A percentile compares a stretch with the other conserved stretches of the same genome.
phyloP scores from a whole-genome alignment of 2,888 invertebrate species.

The Galerucella pusilla region DNA sequence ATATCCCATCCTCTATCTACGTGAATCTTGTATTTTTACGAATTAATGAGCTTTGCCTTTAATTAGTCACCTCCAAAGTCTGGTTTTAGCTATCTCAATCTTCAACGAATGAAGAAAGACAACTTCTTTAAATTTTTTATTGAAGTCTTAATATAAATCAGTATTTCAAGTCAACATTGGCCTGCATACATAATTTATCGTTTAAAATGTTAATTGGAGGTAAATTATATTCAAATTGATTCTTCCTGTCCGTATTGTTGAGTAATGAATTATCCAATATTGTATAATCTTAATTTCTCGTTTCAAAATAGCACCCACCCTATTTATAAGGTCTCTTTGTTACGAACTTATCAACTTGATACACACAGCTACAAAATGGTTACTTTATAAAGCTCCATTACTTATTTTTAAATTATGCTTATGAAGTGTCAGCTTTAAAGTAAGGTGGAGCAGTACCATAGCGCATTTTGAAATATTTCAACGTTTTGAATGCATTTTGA shows the following conservation, averaged over 20 bases:
- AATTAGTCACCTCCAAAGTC: constrained; percentile 8
- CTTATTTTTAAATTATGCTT: constrained; percentile 25
- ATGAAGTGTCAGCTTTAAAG: constrained; percentile 11
- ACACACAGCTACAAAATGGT: background rate
- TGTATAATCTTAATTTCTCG: too few species aligned
- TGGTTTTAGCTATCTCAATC: constrained; percentile 11
- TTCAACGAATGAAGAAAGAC: background rate
- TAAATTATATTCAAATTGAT: too few species aligned
- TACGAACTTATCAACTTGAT: background rate
- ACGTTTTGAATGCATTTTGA: constrained; percentile 21
- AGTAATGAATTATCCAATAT: too few species aligned
- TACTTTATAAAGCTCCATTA: background rate
- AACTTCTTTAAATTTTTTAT: constrained; percentile 5
- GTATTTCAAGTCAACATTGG: background rate
- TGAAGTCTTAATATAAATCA: background rate
- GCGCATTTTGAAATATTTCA: constrained; percentile 15
- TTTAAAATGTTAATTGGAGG: too few species aligned
- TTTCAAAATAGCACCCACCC: too few species aligned
- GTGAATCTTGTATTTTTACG: background rate
- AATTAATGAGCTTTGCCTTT: background rate
- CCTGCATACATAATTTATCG: background rate
- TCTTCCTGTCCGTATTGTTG: too few species aligned
- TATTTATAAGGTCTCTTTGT: too few species aligned
- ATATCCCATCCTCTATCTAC: too few species aligned
- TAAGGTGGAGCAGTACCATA: constrained; percentile 4